Base-by-base conservation (phyloP, 2,888 invertebrate species). In the Eupithecia inturbata region DNA sequence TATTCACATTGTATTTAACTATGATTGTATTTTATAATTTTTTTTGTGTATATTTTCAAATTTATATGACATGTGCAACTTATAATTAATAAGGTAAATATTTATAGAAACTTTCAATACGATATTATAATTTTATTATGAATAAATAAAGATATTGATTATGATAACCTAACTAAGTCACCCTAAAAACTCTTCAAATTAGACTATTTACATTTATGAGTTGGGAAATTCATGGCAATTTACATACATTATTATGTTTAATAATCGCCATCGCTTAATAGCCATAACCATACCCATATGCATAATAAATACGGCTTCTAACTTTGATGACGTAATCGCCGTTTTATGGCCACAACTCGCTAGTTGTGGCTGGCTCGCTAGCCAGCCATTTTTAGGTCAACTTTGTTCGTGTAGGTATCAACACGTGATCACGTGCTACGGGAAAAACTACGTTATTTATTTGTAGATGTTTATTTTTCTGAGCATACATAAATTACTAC, bases 281-380 rank as follows among this genome's bases (percentile, higher is more conserved):
- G 16, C 28, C 28, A 33, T 63, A 63, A n/a, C 62, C 62, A 31
- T 57, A 62, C 19, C 63, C 33, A 63, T 36, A 64, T 36, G 36
- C 64, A 64, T 64, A 64, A 64, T 64, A 64, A 36, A 33, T 31
- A 64, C 4, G n/a, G 9, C 12, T 33, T 5, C 22, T 64, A 19
- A 62, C 62, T 62, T 62, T 64, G 19, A 64, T 64, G 64, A 64
- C 12, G 64, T 64, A 36, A 36, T 64, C 36, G 31, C 62, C 28
- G 36, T 36, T 64, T 64, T n/a, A 64, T 36, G 64, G 12, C n/a
- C 64, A 62, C 19, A 62, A 31, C 28, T 62, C 6, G 28, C n/a
- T n/a, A n/a, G n/a, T n/a, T n/a, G n/a, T n/a, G n/a, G n/a, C n/a
- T n/a, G n/a, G n/a, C 28, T 62, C 6, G 28, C 28, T 1, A 31